A percentile compares a stretch with the other conserved stretches of the same genome.
These are phyloP conservation scores for Benthosema pterotum DNA, from an alignment of 2,797 vertebrate species.

Conservation along the genomic window DNA sequence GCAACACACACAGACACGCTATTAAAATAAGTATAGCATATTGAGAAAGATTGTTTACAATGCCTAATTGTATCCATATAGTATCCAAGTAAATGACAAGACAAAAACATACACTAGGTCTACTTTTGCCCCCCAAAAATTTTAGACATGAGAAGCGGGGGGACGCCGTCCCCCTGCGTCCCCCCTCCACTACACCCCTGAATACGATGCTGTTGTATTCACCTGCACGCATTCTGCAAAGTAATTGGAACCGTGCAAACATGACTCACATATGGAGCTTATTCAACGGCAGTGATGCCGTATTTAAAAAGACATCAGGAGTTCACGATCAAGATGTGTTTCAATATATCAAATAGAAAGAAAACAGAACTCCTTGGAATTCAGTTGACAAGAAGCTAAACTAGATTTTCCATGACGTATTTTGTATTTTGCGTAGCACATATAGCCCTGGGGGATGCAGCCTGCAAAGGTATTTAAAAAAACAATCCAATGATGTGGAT, in stretches of 20 bases:
- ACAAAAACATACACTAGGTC: too few relatives aligned
- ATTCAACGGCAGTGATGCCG: neutral
- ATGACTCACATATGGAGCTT: neutral
- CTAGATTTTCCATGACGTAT: conserved; percentile 1
- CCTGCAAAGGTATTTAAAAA: conserved; percentile 35
- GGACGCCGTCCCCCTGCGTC: too few relatives aligned
- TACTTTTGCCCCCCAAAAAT: too few relatives aligned
- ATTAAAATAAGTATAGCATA: too few relatives aligned
- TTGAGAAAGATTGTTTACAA: too few relatives aligned
- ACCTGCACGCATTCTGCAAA: neutral
- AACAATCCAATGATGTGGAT: too few relatives aligned
- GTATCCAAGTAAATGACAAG: too few relatives aligned
- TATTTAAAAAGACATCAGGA: neutral
- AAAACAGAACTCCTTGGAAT: conserved; percentile 2
- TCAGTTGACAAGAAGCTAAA: conserved; percentile 3
- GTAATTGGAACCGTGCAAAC: neutral
- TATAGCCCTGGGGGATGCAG: conserved; percentile 4
- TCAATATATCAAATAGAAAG: neutral
- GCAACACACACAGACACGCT: too few relatives aligned
- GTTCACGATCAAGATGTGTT: neutral
- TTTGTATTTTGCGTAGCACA: conserved; percentile 10
- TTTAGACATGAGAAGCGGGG: too few relatives aligned
- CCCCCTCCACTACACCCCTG: too few relatives aligned
- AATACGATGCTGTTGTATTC: neutral
- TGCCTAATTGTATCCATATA: too few relatives aligned